Conservation (phyloP, 2,113 vertebrate species). For the Coturnix japonica region DNA sequence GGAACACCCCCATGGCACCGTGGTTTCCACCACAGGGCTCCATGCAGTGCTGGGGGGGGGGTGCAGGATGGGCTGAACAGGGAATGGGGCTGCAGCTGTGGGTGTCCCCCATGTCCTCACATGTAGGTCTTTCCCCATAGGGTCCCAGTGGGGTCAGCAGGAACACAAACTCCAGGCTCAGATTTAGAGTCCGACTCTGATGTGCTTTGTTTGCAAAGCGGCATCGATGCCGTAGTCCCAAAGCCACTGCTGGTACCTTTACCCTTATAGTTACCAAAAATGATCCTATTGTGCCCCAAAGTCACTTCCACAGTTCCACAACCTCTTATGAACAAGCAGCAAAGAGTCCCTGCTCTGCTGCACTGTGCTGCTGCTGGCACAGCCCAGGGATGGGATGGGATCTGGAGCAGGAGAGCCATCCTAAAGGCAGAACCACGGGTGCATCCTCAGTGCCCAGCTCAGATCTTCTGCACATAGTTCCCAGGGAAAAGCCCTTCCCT, state of each 20-base stretch:
- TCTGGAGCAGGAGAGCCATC: not conserved
- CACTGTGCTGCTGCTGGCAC: fast-evolving
- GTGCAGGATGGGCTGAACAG: fast-evolving
- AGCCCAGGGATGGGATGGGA: not conserved
- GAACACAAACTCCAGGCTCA: not conserved
- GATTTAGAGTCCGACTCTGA: not conserved
- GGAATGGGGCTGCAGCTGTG: fast-evolving
- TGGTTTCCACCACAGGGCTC: not conserved
- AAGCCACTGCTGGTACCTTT: not conserved
- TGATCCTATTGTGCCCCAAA: too few relatives aligned
- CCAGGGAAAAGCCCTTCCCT: slow-evolving; percentile 94
- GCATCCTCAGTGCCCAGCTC: not conserved
- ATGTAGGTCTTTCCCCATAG: not conserved
- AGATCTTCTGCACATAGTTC: slow-evolving; percentile 97
- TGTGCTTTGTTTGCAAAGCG: not conserved
- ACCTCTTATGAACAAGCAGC: not conserved
- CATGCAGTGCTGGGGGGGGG: fast-evolving
- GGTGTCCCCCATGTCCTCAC: fast-evolving
- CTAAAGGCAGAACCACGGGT: not conserved
- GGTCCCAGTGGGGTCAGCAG: not conserved
- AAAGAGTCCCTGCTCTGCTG: not conserved
- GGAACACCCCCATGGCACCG: fast-evolving
- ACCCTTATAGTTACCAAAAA: not conserved
- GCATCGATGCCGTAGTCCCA: not conserved
- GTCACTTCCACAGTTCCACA: fast-evolving